Evolutionary conservation across 2,888 invertebrate genomes (phyloP), one percentile per base, ranked within the genome.

Genomic region (Buathra laborator): DNA sequence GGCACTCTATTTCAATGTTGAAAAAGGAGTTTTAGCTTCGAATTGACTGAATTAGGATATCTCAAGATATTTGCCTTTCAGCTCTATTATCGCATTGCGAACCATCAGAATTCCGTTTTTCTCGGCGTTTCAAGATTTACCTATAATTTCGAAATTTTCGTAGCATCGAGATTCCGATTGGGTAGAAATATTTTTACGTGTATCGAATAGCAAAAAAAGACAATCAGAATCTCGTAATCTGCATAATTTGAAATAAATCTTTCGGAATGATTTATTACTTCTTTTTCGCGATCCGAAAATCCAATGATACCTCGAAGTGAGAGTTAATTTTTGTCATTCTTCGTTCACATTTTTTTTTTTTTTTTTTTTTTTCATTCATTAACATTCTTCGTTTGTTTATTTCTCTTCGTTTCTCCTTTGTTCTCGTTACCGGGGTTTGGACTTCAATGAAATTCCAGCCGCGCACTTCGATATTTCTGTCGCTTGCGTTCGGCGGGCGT

Each of bases 381-480:
- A 24, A 6, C 6, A 48, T 43, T 29, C 44, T 37, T 64, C 16
- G 72, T 64, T 32, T 56, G 43, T 72, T 53, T 78, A 46, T 77
- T 53, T 59, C 43, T 32, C 37, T 9, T 51, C 46, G 1, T n/a
- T 37, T 68, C 14, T 62, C 32, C 66, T 71, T 75, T 72, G 78
- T 76, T 85, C 80, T 84, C 78, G 81, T 84, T 82, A 82, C 71
- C 48, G 48, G 48, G 12, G n/a, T n/a, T 48, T 12, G 12, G 12
- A 77, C 78, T 84, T 66, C 43, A 71, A 86, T 86, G 82, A 84
- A 77, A 83, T 83, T 83, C 84, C 74, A 43, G 56, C 37, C 70
- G 80, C 83, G 82, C 80, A 68, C 24, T 56, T 84, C 81, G 71
- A 83, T 86, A 83, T 86, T 84, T 83, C 81, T 74, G 83, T 83